A percentile compares a stretch with the other conserved stretches of the same genome.
These are phyloP conservation scores for Stegana nigrithorax DNA, from an alignment of 2,888 invertebrate species.

Conservation along the genomic window DNA sequence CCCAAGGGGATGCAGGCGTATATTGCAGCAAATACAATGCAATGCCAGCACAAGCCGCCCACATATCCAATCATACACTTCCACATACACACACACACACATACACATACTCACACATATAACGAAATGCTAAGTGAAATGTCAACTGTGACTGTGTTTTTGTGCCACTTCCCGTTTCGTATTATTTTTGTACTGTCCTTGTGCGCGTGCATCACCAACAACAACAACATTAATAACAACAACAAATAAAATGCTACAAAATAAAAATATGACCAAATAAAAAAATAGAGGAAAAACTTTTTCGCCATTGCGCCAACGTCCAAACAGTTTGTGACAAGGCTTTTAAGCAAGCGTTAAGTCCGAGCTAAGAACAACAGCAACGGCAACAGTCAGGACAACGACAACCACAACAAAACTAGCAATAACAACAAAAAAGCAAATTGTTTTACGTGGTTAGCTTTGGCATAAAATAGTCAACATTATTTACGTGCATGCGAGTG, in stretches of 20 bases:
- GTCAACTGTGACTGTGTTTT: conserved; percentile 42
- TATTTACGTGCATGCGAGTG: background rate
- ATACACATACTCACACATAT: background rate
- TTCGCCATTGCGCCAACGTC: conserved; percentile 22
- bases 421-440: conserved; percentile 9
- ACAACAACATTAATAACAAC: no score
- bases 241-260: no score
- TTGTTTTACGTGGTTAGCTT: conserved; percentile 27
- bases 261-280: background rate
- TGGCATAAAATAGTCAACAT: background rate
- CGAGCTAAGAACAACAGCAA: conserved; percentile 2
- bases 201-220: conserved; percentile 30
- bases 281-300: background rate
- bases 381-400: no score
- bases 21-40: background rate
- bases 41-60: background rate
- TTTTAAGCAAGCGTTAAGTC: conserved; percentile 41
- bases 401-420: no score
- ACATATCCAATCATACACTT: background rate
- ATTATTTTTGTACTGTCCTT: conserved; percentile 37
- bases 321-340: conserved; percentile 43
- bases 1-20: conserved; percentile 16
- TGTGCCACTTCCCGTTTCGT: no score
- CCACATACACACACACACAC: conserved; percentile 4
- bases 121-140: conserved; percentile 47